A percentile compares a stretch with the other conserved stretches of the same genome.
Conservation (phyloP, 2,797 vertebrate species). For the Etheostoma nigrum region DNA sequence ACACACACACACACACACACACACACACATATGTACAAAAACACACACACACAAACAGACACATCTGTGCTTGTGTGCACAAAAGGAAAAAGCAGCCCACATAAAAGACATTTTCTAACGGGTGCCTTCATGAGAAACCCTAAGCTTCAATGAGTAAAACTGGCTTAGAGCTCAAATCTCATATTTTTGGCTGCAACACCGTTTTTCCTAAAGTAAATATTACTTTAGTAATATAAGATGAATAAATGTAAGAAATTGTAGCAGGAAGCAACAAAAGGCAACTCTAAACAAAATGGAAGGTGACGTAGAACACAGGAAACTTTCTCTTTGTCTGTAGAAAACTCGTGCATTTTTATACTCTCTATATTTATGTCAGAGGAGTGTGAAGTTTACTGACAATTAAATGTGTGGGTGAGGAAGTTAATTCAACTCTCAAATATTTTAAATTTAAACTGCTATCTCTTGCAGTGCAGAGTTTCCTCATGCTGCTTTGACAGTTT, state of each 20-base stretch:
- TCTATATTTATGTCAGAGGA: not conserved
- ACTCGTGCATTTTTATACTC: not conserved
- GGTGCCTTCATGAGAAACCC: constrained; percentile 1
- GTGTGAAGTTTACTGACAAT: not conserved
- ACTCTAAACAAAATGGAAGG: not conserved
- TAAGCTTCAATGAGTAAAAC: constrained; percentile 1
- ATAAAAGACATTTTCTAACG: not conserved
- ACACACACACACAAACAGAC: constrained; percentile 1
- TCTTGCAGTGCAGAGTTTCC: constrained; percentile 6
- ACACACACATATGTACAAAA: too few relatives aligned
- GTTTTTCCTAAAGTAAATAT: not conserved
- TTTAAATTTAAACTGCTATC: constrained; percentile 10
- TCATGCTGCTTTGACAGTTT: constrained; percentile 16
- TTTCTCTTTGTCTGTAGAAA: not conserved
- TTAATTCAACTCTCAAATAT: constrained; percentile 13
- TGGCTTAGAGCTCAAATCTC: not conserved
- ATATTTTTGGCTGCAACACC: not conserved
- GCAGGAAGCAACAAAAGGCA: not conserved
- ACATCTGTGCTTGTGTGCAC: constrained; percentile 1
- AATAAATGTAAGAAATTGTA: not conserved
- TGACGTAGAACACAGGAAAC: not conserved
- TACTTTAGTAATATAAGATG: too few relatives aligned
- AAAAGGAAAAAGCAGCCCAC: constrained; percentile 3
- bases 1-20: constrained; percentile 2
- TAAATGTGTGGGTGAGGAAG: not conserved